Conservation (phyloP, 1,140 invertebrate genomes). For the Drusus annulatus region DNA sequence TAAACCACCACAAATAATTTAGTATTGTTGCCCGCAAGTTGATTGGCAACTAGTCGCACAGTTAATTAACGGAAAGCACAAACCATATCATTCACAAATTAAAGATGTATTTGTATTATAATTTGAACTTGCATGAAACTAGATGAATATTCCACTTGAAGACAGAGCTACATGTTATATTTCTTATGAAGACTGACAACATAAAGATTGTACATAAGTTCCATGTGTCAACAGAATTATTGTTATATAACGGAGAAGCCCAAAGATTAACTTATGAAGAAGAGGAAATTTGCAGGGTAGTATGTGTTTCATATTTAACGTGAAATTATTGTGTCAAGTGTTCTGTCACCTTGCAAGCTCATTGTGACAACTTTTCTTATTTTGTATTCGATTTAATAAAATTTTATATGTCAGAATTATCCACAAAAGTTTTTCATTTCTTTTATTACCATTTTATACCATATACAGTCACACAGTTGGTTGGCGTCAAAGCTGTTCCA, state of each 20-base stretch:
- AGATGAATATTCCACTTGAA: slow-evolving; percentile 8
- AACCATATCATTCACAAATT: slow-evolving; percentile 19
- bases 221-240: slow-evolving; percentile 4
- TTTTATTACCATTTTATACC: too few relatives aligned
- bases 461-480: too few relatives aligned
- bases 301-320: slow-evolving; percentile 53
- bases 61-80: not conserved
- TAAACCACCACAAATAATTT: too few relatives aligned
- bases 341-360: slow-evolving; percentile 34
- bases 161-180: slow-evolving; percentile 13
- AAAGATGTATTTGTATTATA: not conserved
- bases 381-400: slow-evolving; percentile 59
- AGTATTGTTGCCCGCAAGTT: too few relatives aligned
- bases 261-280: slow-evolving; percentile 58
- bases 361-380: slow-evolving; percentile 55
- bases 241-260: slow-evolving; percentile 41
- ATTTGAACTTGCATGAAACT: slow-evolving; percentile 1
- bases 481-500: too few relatives aligned
- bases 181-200: slow-evolving; percentile 36
- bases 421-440: slow-evolving; percentile 6
- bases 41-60: slow-evolving; percentile 1
- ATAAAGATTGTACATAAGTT: slow-evolving; percentile 23
- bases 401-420: slow-evolving; percentile 50
- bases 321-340: slow-evolving; percentile 3
- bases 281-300: slow-evolving; percentile 56